phyloP scores from a whole-genome alignment of 2,113 vertebrate species.

The Mesitornis unicolor region DNA sequence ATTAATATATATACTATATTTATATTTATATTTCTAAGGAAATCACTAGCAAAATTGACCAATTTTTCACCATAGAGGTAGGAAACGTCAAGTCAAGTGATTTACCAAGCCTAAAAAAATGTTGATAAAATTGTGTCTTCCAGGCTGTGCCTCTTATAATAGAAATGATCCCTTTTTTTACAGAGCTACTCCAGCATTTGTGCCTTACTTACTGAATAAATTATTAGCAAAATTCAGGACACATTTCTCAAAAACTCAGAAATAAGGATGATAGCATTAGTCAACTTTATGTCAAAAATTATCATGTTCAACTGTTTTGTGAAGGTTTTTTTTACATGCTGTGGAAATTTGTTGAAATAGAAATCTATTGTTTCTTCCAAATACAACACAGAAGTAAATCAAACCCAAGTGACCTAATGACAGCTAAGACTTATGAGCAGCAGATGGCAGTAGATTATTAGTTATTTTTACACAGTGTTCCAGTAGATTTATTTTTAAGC shows the following conservation, averaged over 20 bases:
- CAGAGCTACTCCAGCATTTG: background rate
- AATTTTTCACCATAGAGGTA: background rate
- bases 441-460: conserved; percentile 32
- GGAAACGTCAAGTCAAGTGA: background rate
- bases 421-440: background rate
- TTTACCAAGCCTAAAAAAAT: background rate
- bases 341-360: background rate
- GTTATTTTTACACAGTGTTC: background rate
- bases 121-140: background rate
- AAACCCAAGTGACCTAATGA: background rate
- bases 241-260: background rate
- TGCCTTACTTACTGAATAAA: background rate
- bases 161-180: background rate
- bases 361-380: background rate
- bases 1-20: too few relatives aligned
- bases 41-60: background rate
- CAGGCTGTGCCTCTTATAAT: background rate
- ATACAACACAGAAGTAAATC: background rate
- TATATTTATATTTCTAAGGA: background rate
- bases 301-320: background rate
- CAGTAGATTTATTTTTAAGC: background rate
- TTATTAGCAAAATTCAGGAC: background rate
- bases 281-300: background rate
- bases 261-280: background rate
- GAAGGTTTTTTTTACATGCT: background rate